phyloP scores from a whole-genome alignment of 2,888 invertebrate species.

The Scaptodrosophila latifasciaeformis region DNA sequence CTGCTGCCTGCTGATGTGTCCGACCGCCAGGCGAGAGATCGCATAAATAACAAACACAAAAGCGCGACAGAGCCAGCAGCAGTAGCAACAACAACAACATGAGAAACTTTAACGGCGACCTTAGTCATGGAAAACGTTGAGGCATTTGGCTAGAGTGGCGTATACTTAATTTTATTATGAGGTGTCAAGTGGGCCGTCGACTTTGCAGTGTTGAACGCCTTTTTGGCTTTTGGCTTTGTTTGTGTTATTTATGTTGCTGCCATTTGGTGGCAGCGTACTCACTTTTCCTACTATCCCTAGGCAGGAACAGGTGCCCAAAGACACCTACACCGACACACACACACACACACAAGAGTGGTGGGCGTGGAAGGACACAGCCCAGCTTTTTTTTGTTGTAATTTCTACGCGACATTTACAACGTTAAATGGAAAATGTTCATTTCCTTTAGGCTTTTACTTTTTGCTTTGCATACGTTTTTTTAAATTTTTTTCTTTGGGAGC shows the following conservation, averaged over 20 bases:
- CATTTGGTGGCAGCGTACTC: constrained; percentile 48
- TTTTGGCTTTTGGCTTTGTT: constrained; percentile 59
- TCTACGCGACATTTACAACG: background rate
- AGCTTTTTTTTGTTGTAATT: too few relatives aligned
- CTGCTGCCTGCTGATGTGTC: constrained; percentile 18
- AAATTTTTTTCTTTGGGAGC: constrained; percentile 1
- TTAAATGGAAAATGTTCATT: constrained; percentile 43
- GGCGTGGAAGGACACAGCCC: background rate
- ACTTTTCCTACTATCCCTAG: constrained; percentile 3
- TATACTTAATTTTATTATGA: constrained; percentile 72
- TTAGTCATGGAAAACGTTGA: background rate
- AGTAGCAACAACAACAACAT: constrained; percentile 1
- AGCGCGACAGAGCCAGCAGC: constrained; percentile 12
- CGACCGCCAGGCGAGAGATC: constrained; percentile 45
- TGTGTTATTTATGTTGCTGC: constrained; percentile 57
- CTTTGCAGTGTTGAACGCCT: constrained; percentile 42
- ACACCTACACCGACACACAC: constrained; percentile 23
- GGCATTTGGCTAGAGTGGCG: constrained; percentile 52
- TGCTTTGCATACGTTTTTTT: constrained; percentile 29
- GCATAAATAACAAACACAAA: constrained; percentile 51
- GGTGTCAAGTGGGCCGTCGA: constrained; percentile 71
- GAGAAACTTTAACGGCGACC: constrained; percentile 17
- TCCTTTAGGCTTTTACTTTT: constrained; percentile 70
- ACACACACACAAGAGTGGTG: background rate
- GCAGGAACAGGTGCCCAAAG: too few relatives aligned